phyloP scores from a whole-genome alignment of 2,113 vertebrate genomes.

The Nothobranchius kuhntae region DNA sequence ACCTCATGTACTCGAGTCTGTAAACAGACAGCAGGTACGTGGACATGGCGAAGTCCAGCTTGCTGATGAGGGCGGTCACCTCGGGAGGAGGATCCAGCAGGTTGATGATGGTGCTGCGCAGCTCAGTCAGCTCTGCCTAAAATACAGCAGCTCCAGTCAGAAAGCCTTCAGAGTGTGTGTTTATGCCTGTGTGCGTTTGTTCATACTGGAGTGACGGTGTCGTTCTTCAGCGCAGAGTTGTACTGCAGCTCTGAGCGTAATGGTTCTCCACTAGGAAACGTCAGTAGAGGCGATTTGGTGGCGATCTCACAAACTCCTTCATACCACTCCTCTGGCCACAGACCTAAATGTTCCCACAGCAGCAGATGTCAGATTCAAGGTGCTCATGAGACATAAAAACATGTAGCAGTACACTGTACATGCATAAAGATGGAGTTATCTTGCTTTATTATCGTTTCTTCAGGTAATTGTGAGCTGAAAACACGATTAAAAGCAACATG shows the following conservation, averaged over 20 bases:
- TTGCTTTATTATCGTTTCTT: too few relatives aligned
- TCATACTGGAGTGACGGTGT: constrained; percentile 91
- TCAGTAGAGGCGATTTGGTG: constrained; percentile 94
- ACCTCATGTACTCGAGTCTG: constrained; percentile 98
- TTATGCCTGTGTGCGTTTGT: not conserved
- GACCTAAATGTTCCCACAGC: constrained; percentile 74
- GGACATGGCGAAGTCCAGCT: constrained; percentile 98
- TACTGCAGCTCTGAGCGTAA: constrained; percentile 97
- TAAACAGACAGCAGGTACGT: constrained; percentile 97
- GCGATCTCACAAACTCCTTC: constrained; percentile 98
- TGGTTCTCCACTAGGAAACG: constrained; percentile 95
- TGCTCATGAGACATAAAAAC: too few relatives aligned
- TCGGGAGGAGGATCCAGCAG: constrained; percentile 94
- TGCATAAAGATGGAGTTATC: too few relatives aligned
- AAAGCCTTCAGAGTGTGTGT: not conserved
- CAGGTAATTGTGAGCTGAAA: too few relatives aligned
- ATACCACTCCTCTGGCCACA: constrained; percentile 99
- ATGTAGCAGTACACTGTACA: too few relatives aligned
- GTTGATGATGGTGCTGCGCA: constrained; percentile 94
- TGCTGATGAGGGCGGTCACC: constrained; percentile 92
- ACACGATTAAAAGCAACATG: too few relatives aligned
- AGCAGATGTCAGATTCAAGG: not conserved
- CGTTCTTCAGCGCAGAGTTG: constrained; percentile 98
- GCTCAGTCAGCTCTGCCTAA: constrained; percentile 92
- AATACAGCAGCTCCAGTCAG: not conserved